These are phyloP conservation scores for Macropodus opercularis DNA, from an alignment of 2,797 vertebrate genomes.

Conservation along the genomic window DNA sequence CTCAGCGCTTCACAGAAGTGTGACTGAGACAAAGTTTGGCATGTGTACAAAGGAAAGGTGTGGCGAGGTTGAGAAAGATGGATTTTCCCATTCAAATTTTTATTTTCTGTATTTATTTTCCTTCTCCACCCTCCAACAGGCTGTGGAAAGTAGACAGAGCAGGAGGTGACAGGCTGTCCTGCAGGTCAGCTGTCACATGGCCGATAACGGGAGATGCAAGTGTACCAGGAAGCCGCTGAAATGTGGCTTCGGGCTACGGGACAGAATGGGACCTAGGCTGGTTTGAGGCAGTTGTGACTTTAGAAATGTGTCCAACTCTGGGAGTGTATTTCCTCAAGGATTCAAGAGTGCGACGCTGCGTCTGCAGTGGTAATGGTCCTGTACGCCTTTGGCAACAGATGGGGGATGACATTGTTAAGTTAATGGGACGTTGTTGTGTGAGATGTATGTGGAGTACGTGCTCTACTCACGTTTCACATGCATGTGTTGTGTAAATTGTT, in stretches of 20 bases:
- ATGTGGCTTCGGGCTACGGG: slow-evolving; percentile 40
- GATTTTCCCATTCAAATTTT: slow-evolving; percentile 36
- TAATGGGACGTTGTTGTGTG: slow-evolving; percentile 20
- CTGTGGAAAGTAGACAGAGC: slow-evolving; percentile 42
- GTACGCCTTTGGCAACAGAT: slow-evolving; percentile 15
- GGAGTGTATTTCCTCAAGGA: slow-evolving; percentile 9
- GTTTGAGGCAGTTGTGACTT: no score
- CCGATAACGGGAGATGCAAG: slow-evolving; percentile 55
- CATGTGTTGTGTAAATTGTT: slow-evolving; percentile 33
- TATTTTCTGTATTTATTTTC: slow-evolving; percentile 40
- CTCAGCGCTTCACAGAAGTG: slow-evolving; percentile 40
- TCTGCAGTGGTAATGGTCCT: slow-evolving; percentile 15
- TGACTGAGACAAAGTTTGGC: slow-evolving; percentile 15
- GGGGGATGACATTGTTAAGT: slow-evolving; percentile 7
- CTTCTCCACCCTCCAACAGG: slow-evolving; percentile 23
- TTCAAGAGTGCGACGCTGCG: slow-evolving; percentile 1
- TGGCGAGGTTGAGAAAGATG: slow-evolving; percentile 15
- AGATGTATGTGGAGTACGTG: slow-evolving; percentile 1
- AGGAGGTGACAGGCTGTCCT: slow-evolving; percentile 47
- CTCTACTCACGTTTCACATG: slow-evolving; percentile 10
- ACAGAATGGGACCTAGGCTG: slow-evolving; percentile 23
- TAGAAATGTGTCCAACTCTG: no score
- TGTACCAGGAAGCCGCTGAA: slow-evolving; percentile 46
- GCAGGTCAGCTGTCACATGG: slow-evolving; percentile 61
- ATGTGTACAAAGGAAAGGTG: slow-evolving; percentile 14